Evolutionary conservation across 2,888 invertebrate genomes (phyloP).

Genomic region (Erynnis tages): DNA sequence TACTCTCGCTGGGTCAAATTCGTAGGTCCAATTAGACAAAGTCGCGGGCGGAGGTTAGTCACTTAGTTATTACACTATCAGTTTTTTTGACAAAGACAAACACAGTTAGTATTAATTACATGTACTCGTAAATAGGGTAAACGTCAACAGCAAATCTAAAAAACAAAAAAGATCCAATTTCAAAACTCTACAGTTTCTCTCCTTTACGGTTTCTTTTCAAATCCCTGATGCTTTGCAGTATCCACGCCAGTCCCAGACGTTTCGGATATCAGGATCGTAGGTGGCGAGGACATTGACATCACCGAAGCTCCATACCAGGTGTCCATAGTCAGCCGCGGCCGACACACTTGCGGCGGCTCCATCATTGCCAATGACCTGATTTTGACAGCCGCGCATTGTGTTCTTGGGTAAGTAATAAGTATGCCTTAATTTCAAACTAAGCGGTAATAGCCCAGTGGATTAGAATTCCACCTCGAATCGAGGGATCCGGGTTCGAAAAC

Average conservation of each 20-base stretch:
- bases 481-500: too few relatives aligned
- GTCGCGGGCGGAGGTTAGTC: too few relatives aligned
- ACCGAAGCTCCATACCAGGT: conserved; percentile 72
- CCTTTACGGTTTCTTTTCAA: conserved; percentile 20
- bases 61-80: too few relatives aligned
- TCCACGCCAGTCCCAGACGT: conserved; percentile 48
- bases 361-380: conserved; percentile 71
- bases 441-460: background rate
- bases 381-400: conserved; percentile 84
- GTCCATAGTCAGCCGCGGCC: conserved; percentile 59
- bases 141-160: too few relatives aligned
- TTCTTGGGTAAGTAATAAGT: conserved; percentile 54
- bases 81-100: too few relatives aligned
- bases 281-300: conserved; percentile 71
- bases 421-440: background rate
- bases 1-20: too few relatives aligned
- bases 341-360: conserved; percentile 80
- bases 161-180: too few relatives aligned
- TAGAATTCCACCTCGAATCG: too few relatives aligned
- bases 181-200: background rate
- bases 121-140: too few relatives aligned
- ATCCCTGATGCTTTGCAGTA: too few relatives aligned
- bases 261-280: conserved; percentile 62
- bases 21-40: too few relatives aligned
- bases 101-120: too few relatives aligned